Evolutionary conservation across 2,888 invertebrate genomes (phyloP), one percentile per base, ranked within the genome.

Genomic region (Rhopalosiphum nymphaeae): DNA sequence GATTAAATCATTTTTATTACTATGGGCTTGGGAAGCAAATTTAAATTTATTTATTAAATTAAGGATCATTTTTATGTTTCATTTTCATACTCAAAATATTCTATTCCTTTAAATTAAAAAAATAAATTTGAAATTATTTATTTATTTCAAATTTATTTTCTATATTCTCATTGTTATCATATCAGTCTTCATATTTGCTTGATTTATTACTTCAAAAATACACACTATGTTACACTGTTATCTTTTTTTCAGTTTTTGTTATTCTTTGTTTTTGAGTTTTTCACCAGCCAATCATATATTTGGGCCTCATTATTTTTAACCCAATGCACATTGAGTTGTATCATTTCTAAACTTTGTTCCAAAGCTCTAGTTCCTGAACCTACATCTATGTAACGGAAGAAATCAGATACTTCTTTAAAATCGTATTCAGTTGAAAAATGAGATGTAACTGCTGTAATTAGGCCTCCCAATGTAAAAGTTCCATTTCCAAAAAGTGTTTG

Each of bases 251-350:
- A 53, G 42, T 88, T 92, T 89, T 78, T 44, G 49, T 86, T 57
- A 36, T 56, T 44, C 78, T 57, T 91, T 25, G 57, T 26, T 87
- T 90, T 90, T 84, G 91, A 49, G 67, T 95, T 94, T 61, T 87
- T 95, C 91, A 95, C 95, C 29, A 97, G 96, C 97, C 97, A 97
- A 91, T 96, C 95, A 94, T 96, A 96, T 57, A 97, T 96, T 61
- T 96, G 96, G 1, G 96, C 96, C 84, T 96, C 96, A 95, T 97
- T 97, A 61, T 96, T 96, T 85, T 96, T 96, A 87, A 98, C 97
- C 98, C 98, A 98, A 95, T 97, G 97, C 3, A 98, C 97, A 96
- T 98, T 98, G 44, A 98, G 96, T 26, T 97, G 97, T 49, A 98
- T 98, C 2, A 97, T 97, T 96, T 98, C 98, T 89, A 98, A 96